Percentiles rank a stretch among this genome's conserved stretches.
These are phyloP conservation scores for Drosophila arawakana DNA, from an alignment of 1,140 invertebrate species.

Conservation along the genomic window DNA sequence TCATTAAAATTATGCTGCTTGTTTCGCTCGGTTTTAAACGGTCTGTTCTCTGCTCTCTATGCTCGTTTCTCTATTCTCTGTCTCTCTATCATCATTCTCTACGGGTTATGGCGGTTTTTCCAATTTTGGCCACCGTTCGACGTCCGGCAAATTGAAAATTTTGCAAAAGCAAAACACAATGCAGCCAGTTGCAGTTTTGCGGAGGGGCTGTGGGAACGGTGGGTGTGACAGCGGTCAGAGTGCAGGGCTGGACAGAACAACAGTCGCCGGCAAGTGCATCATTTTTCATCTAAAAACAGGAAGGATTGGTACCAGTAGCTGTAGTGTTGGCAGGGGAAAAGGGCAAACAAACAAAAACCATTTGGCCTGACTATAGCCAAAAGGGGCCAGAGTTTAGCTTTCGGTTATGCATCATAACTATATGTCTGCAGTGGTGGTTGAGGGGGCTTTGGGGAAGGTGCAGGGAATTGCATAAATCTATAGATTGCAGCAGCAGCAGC, in stretches of 20 bases:
- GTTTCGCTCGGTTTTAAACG: slow-evolving; percentile 37
- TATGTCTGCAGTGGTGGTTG: slow-evolving; percentile 21
- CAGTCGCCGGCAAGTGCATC: slow-evolving; percentile 67
- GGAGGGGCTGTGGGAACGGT: not conserved
- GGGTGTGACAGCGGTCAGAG: not conserved
- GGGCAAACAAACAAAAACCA: slow-evolving; percentile 71
- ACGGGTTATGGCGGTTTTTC: slow-evolving; percentile 68
- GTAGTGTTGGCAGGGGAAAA: slow-evolving; percentile 1
- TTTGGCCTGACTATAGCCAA: slow-evolving; percentile 53
- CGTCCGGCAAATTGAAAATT: slow-evolving; percentile 80
- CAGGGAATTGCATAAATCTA: slow-evolving; percentile 70
- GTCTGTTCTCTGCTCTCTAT: slow-evolving; percentile 21
- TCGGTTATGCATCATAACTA: slow-evolving; percentile 82
- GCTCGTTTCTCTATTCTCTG: slow-evolving; percentile 4
- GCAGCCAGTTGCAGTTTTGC: slow-evolving; percentile 34
- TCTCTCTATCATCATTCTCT: slow-evolving; percentile 1
- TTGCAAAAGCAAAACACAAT: slow-evolving; percentile 72
- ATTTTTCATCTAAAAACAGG: slow-evolving; percentile 69
- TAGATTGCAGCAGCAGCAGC: slow-evolving; percentile 61
- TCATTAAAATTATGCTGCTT: slow-evolving; percentile 71
- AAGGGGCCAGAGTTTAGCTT: slow-evolving; percentile 58
- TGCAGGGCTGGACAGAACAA: not conserved
- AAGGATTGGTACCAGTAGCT: not conserved
- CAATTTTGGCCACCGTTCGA: slow-evolving; percentile 74
- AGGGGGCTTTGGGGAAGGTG: not conserved